Evolutionary conservation across 2,797 vertebrate genomes (phyloP), one percentile per base, ranked within the genome.

Genomic region (Echeneis naucrates): DNA sequence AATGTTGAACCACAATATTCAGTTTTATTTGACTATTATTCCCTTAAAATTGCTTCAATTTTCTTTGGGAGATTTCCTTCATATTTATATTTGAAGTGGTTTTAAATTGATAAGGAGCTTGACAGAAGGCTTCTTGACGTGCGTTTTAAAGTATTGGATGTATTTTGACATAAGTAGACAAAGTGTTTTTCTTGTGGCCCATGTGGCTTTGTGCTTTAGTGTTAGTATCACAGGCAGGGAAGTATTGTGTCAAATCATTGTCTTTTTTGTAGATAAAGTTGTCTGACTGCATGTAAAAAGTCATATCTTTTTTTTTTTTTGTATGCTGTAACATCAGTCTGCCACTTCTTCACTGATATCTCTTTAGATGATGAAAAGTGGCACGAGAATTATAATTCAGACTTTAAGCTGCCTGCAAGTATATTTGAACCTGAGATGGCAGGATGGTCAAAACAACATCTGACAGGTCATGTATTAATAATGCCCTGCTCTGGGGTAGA

Each of bases 381-480:
- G 30, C 66, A 53, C 4, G 52, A 69, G 38, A 63, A 74, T 81
- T 30, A 38, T 24, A 61, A 71, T 68, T 61, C 24, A 21, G 50
- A 70, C 37, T 64, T 77, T 56, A 11, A 50, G 10, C 35, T 47
- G 78, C 59, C 55, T 60, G 48, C 47, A 71, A 24, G 6, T 8
- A 21, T 16, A 69, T 73, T 52, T 66, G n/a, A 82, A 82, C 27
- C 35, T 24, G 24, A 76, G 30, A 12, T 61, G 68, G 24, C 62
- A 52, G 56, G 37, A 42, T 57, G 35, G 7, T 37, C 55, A 77
- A 61, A 75, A 50, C 59, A 56, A 27, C 54, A 56, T 72, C 81
- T 59, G 75, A 80, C 57, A 61, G 40, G 17, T 74, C 68, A 68
- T 67, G 32, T 68, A 68, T 82, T 70, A 50, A 65, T 82, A 48